Percentiles rank a stretch among this genome's conserved stretches.
phyloP scores from a whole-genome alignment of 2,113 vertebrate species.

The Herpailurus yagouaroundi region DNA sequence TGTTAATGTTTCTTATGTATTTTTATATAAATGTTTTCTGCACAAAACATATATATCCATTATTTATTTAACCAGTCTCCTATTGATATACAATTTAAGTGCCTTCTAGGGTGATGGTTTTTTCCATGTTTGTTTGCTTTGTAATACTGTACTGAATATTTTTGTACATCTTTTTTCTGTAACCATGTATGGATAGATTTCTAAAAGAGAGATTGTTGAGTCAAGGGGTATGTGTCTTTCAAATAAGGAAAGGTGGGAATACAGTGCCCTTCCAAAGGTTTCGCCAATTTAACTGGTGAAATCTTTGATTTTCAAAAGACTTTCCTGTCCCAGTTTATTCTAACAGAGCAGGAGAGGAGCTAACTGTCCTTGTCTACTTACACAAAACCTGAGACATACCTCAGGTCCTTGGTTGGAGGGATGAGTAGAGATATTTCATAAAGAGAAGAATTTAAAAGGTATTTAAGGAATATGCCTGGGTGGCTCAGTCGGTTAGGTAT shows the following conservation, averaged over 20 bases:
- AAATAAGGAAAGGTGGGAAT: background rate
- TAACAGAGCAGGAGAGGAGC: background rate
- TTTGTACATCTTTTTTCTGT: background rate
- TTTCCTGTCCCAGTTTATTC: background rate
- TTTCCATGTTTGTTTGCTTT: background rate
- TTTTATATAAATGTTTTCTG: background rate
- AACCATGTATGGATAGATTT: background rate
- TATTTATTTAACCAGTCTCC: background rate
- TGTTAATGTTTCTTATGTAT: background rate
- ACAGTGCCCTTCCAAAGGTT: background rate
- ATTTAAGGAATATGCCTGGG: too few relatives aligned
- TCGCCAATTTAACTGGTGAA: background rate
- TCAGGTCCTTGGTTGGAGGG: background rate
- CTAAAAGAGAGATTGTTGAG: constrained; percentile 5
- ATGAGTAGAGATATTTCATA: background rate
- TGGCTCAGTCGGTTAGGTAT: too few relatives aligned
- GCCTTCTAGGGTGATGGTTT: background rate
- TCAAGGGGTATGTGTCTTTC: background rate
- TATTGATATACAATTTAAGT: background rate
- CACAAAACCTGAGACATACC: background rate
- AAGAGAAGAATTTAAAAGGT: background rate
- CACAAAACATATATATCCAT: background rate
- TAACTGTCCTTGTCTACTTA: background rate
- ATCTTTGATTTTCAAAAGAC: background rate
- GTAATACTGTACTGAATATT: background rate